Evolutionary conservation across 2,888 invertebrate species (phyloP), one percentile per base, ranked within the genome.

Genomic region (Phania funesta): DNA sequence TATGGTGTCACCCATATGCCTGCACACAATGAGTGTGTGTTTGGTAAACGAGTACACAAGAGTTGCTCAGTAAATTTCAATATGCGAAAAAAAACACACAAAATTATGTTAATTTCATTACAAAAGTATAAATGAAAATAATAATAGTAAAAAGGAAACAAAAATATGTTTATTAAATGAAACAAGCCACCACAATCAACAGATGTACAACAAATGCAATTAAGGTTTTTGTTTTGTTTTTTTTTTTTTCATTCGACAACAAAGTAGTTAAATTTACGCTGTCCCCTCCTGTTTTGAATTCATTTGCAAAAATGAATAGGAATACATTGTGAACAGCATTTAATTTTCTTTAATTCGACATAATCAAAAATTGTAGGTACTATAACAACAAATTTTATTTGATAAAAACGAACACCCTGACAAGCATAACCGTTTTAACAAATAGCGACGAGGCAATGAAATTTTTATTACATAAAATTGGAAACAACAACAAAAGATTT

Each of bases 331-430:
- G 24, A 13, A 54, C 11, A 58, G 44, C 29, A 44, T 65, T 46
- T 50, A 75, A 78, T 78, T 82, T 82, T 56, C 68, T 78, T 82
- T 78, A 82, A 74, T 58, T 74, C 74, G 77, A 67, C 71, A 56
- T 56, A 46, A 54, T 46, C 58, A 54, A 64, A 29, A 48, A 64
- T 56, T 20, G n/a, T n/a, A n/a, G n/a, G n/a, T n/a, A 54, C 13
- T 22, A 70, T 46, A 56, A 56, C 35, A 48, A 50, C 35, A 35
- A 26, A n/a, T n/a, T n/a, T n/a, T n/a, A n/a, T n/a, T n/a, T n/a
- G n/a, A n/a, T n/a, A n/a, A 29, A 29, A 29, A 29, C 29, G 29
- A 29, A 29, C n/a, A n/a, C n/a, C n/a, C n/a, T n/a, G n/a, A n/a
- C n/a, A n/a, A n/a, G n/a, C n/a, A n/a, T n/a, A n/a, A n/a, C n/a